These are phyloP conservation scores for Tiliacea citrago DNA, from an alignment of 2,888 invertebrate species.

Conservation along the genomic window DNA sequence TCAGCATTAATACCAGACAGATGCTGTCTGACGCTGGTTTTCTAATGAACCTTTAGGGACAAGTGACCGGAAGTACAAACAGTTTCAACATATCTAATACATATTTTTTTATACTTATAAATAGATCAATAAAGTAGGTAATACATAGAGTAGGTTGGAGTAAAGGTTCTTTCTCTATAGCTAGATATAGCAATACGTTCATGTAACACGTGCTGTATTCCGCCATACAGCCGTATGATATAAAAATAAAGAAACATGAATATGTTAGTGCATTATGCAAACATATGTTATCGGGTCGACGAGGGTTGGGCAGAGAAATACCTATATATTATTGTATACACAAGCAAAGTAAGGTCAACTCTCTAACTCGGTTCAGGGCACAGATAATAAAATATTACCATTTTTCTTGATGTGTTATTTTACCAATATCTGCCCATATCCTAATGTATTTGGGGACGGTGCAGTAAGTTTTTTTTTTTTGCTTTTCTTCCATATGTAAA, in stretches of 20 bases:
- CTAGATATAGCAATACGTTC: not conserved
- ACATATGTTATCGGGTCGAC: constrained; percentile 48
- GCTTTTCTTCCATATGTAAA: too few species aligned
- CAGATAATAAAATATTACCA: constrained; percentile 15
- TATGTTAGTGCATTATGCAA: constrained; percentile 61
- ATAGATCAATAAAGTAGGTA: too few species aligned
- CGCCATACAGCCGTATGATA: constrained; percentile 27
- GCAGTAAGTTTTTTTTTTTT: too few species aligned
- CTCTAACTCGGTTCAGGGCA: constrained; percentile 11
- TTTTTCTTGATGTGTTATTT: not conserved
- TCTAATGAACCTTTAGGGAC: too few species aligned
- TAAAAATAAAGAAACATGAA: constrained; percentile 50
- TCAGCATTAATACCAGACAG: too few species aligned
- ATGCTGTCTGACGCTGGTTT: too few species aligned
- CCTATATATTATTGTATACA: constrained; percentile 20
- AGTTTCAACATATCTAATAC: too few species aligned
- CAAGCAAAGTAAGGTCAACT: constrained; percentile 25
- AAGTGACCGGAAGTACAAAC: too few species aligned
- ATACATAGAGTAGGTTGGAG: too few species aligned
- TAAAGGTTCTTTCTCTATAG: not conserved
- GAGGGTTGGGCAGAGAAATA: constrained; percentile 33
- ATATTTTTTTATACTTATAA: too few species aligned
- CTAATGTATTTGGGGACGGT: too few species aligned
- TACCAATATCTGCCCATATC: not conserved
- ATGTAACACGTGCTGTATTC: constrained; percentile 21